Conservation (phyloP, 2,888 invertebrate species). For the Chaetoderma sp. region DNA sequence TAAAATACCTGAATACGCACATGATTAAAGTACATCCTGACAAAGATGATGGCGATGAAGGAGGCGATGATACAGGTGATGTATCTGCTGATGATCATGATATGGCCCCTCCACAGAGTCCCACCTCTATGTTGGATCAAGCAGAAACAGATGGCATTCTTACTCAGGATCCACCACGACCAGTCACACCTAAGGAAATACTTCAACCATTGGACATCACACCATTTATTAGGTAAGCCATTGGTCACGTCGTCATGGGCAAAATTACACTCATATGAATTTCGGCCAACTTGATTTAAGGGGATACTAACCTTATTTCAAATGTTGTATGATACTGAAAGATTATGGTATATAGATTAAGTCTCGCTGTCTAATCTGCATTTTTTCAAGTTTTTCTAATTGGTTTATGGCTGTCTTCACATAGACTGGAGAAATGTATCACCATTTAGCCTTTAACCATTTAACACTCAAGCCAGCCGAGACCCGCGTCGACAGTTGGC, state of each 20-base stretch:
- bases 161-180: conserved; percentile 60
- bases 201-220: conserved; percentile 63
- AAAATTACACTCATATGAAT: not conserved
- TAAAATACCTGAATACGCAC: conserved; percentile 65
- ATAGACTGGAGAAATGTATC: too few relatives aligned
- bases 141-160: conserved; percentile 51
- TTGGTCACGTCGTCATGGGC: too few relatives aligned
- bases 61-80: conserved; percentile 27
- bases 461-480: too few relatives aligned
- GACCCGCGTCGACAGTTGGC: too few relatives aligned
- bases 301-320: too few relatives aligned
- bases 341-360: too few relatives aligned
- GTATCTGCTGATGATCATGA: conserved; percentile 22
- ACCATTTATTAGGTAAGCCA: conserved; percentile 60
- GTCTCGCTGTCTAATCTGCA: too few relatives aligned
- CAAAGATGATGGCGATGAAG: conserved; percentile 41
- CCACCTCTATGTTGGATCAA: conserved; percentile 46
- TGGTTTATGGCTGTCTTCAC: too few relatives aligned
- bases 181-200: conserved; percentile 59
- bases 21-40: conserved; percentile 55
- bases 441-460: too few relatives aligned
- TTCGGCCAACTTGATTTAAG: not conserved
- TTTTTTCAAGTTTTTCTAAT: too few relatives aligned
- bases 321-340: too few relatives aligned
- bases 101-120: conserved; percentile 42